Conservation (phyloP, 1,140 invertebrate species). For the Branchinecta lynchi region DNA sequence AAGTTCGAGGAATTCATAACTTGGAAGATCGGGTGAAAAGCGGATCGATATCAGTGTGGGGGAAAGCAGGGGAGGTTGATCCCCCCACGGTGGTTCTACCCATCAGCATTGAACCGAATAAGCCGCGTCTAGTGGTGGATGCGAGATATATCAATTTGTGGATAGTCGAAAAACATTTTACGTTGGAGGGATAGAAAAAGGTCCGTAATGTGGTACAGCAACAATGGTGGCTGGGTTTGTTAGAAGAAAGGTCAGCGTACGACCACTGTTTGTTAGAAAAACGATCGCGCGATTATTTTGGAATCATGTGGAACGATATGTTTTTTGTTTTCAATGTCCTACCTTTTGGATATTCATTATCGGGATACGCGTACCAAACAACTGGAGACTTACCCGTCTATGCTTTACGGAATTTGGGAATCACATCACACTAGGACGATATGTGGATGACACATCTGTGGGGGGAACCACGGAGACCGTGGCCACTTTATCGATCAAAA, state of each 20-base stretch:
- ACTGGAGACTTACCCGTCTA: background rate
- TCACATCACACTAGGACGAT: background rate
- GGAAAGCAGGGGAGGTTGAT: no score
- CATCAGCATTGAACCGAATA: background rate
- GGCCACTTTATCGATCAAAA: background rate
- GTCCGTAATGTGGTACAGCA: background rate
- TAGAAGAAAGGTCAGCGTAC: slow-evolving; percentile 6
- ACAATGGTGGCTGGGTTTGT: background rate
- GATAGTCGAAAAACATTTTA: background rate
- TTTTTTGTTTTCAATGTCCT: slow-evolving; percentile 2
- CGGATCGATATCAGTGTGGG: no score
- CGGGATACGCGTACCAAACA: background rate
- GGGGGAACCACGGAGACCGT: background rate
- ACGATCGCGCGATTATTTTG: background rate
- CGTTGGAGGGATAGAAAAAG: background rate
- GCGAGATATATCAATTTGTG: background rate
- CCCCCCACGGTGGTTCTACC: background rate
- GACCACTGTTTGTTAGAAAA: background rate
- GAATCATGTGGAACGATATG: background rate
- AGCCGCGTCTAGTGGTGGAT: background rate
- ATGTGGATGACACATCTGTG: slow-evolving; percentile 8
- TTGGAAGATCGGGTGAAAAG: no score
- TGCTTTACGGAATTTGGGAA: background rate
- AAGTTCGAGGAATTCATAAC: no score
- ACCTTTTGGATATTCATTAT: slow-evolving; percentile 1